Evolutionary conservation across 64 coral and sea anemone genomes (phyloP).

Genomic region (Stichodactyla helianthus): DNA sequence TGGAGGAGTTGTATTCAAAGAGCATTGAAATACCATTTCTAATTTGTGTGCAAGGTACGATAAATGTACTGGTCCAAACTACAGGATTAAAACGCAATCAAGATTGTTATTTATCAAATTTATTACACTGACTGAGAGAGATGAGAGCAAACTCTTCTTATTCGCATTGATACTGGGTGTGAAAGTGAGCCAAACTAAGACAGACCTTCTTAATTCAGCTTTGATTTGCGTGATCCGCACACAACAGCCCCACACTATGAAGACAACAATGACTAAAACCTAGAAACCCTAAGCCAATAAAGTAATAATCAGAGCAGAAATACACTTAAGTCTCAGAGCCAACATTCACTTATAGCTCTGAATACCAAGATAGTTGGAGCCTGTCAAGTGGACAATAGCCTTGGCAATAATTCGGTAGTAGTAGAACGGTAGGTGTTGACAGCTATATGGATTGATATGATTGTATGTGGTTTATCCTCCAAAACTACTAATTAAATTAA

Average conservation of each 20-base stretch:
- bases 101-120: not conserved
- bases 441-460: slow-evolving; percentile 1
- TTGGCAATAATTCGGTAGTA: not conserved
- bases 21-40: too few species aligned
- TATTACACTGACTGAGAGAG: not conserved
- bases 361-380: not conserved
- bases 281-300: not conserved
- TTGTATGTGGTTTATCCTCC: not conserved
- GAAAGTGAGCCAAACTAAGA: not conserved
- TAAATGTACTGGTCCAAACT: not conserved
- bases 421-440: not conserved
- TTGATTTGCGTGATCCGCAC: not conserved
- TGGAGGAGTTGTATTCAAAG: not conserved
- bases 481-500: slow-evolving; percentile 12
- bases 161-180: not conserved
- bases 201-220: not conserved
- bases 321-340: not conserved
- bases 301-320: slow-evolving; percentile 1
- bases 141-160: too few species aligned
- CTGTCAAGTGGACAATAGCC: not conserved
- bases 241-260: not conserved
- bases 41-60: not conserved
- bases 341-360: not conserved
- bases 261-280: not conserved
- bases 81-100: not conserved